A percentile compares a stretch with the other conserved stretches of the same genome.
Conservation (phyloP, 1,140 invertebrate genomes). For the Lordiphosa collinella region DNA sequence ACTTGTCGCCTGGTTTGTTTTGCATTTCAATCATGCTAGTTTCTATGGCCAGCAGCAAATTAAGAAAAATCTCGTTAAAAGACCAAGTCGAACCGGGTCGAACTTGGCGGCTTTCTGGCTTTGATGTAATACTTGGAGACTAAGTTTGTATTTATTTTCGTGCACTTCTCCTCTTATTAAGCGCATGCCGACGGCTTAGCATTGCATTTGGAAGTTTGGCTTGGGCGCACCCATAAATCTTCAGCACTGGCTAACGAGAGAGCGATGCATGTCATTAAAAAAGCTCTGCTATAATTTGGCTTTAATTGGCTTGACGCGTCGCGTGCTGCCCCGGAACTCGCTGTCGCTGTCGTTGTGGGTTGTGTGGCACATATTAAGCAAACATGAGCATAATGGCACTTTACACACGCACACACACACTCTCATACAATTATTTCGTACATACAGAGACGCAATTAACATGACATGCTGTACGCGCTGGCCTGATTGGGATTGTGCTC, state of each 20-base stretch:
- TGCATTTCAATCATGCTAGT: slow-evolving; percentile 12
- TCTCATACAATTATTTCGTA: slow-evolving; percentile 1
- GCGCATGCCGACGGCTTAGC: slow-evolving; percentile 56
- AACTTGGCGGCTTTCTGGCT: slow-evolving; percentile 38
- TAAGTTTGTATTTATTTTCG: slow-evolving; percentile 12
- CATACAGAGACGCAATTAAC: slow-evolving; percentile 54
- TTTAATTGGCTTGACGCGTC: slow-evolving; percentile 72
- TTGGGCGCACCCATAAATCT: slow-evolving; percentile 62
- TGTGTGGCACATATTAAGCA: slow-evolving; percentile 68
- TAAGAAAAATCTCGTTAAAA: slow-evolving; percentile 59
- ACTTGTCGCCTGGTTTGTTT: slow-evolving; percentile 34
- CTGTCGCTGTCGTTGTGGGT: slow-evolving; percentile 21
- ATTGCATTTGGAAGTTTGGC: slow-evolving; percentile 26
- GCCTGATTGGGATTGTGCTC: slow-evolving; percentile 55
- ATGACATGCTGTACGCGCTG: slow-evolving; percentile 67
- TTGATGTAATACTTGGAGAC: slow-evolving; percentile 42
- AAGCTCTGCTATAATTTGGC: slow-evolving; percentile 63
- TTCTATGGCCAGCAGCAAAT: slow-evolving; percentile 18
- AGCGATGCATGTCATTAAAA: slow-evolving; percentile 68
- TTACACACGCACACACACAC: slow-evolving; percentile 38
- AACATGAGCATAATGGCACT: slow-evolving; percentile 73
- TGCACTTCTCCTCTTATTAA: slow-evolving; percentile 28
- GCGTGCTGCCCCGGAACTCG: slow-evolving; percentile 40
- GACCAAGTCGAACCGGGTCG: slow-evolving; percentile 35
- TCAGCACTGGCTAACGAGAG: slow-evolving; percentile 21